phyloP scores from a whole-genome alignment of 2,113 vertebrate genomes.

The Bagarius yarrelli region DNA sequence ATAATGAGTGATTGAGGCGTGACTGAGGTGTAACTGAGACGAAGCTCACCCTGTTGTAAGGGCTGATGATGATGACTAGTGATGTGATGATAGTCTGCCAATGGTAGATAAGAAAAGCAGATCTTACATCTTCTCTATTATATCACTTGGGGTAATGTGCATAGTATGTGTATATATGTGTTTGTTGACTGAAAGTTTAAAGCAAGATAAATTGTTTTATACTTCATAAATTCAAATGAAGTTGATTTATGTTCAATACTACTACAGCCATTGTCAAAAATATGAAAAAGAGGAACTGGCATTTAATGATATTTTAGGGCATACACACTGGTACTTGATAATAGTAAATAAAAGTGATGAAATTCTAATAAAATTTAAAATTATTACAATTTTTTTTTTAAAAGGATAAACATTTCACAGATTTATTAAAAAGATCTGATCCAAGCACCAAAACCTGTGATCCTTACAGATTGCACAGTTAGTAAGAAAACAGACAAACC shows the following conservation, averaged over 20 bases:
- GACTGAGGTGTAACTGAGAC: conserved; percentile 39
- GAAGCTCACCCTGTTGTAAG: conserved; percentile 12
- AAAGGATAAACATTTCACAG: neutral
- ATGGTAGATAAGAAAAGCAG: conserved; percentile 27
- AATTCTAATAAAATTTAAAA: too few species aligned
- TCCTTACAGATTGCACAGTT: neutral
- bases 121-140: conserved; percentile 5
- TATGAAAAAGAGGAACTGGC: neutral
- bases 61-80: conserved; percentile 23
- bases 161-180: conserved; percentile 2
- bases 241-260: conserved; percentile 38
- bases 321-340: neutral
- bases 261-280: conserved; percentile 19
- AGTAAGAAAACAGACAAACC: conserved; percentile 30
- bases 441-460: neutral
- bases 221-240: conserved; percentile 56
- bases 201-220: conserved; percentile 12
- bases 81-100: conserved; percentile 20
- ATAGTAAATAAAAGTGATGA: neutral
- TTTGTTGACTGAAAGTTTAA: conserved; percentile 50
- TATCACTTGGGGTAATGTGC: conserved; percentile 29
- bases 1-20: conserved; percentile 38
- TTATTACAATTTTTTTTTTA: neutral
- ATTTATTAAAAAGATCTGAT: neutral
- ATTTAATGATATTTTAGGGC: too few species aligned